Conservation (phyloP, 2,888 invertebrate species). For the Gandaritis pyraliata region DNA sequence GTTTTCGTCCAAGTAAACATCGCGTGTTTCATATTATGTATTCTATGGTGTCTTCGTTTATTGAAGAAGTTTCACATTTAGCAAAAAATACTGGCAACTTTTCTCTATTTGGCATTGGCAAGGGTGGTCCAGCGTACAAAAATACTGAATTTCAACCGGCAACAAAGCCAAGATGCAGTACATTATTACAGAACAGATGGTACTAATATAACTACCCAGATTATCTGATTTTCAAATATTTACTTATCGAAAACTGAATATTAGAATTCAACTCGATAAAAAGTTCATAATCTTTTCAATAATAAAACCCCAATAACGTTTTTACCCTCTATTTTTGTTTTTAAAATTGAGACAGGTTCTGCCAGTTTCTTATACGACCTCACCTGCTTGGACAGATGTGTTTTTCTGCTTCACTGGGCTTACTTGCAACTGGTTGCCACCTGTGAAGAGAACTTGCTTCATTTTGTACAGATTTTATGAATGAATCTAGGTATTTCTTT, state of each 20-base stretch:
- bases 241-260: not conserved
- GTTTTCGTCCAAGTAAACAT: not conserved
- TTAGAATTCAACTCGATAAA: not conserved
- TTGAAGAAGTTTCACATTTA: constrained; percentile 10
- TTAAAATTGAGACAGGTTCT: not conserved
- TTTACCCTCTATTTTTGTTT: not conserved
- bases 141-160: not conserved
- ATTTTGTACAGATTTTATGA: constrained; percentile 4
- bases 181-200: not conserved
- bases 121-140: not conserved
- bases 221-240: not conserved
- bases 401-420: constrained; percentile 7
- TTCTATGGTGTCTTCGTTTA: not conserved
- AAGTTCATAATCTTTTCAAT: too few relatives aligned
- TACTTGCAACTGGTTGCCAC: not conserved
- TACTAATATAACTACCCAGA: too few relatives aligned
- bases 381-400: constrained; percentile 20
- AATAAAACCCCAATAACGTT: too few relatives aligned
- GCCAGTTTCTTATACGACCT: not conserved
- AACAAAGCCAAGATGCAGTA: not conserved
- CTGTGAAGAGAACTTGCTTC: not conserved
- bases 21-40: not conserved
- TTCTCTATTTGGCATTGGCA: constrained; percentile 11
- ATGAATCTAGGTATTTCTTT: not conserved
- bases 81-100: constrained; percentile 9